Evolutionary conservation across 1,140 invertebrate genomes (phyloP), one percentile per base, ranked within the genome.

Genomic region (Lasioglossum albipes): DNA sequence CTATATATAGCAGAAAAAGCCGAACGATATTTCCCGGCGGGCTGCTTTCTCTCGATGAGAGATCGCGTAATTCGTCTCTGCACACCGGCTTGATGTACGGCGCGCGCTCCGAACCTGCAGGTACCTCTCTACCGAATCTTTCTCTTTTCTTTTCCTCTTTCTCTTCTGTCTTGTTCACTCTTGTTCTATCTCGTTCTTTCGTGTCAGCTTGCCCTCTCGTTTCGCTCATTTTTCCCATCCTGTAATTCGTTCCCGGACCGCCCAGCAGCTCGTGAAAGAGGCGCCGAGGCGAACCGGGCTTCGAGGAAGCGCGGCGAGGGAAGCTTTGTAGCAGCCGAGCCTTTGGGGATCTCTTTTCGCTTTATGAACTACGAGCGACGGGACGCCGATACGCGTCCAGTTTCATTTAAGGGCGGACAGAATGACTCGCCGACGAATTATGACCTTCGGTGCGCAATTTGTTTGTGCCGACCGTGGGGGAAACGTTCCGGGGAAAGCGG

Each of bases 1-100:
- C 45, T 49, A 10, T 49, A 49, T 49, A 49, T 49, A 49, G 13
- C 9, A 49, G 31, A 73, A 45, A 73, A 54, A 42, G 16, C 42
- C 66, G 31, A 16, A 27, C 16, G 57, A 71, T 77, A 54, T 65
- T 73, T 66, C 70, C 49, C 70, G 31, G 45, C 16, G 49, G 45
- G 36, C 49, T 31, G 70, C 6, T 73, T 65, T 45, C 36, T 36
- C 45, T 45, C 61, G 77, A 79, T 42, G 61, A 73, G 7, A 54
- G 69, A 79, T 72, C 42, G 42, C 9, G 42, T 49, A 54, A 72
- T 79, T 65, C 42, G 59, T 65, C 49, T 42, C 16, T 7, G 31
- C 31, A 41, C 7, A 41, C 7, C 62, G 3, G 16, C 22, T 64
- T 59, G 42, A 49, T 41, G 7, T 49, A 27, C 10, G 16, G 2